Evolutionary conservation across 2,797 vertebrate species (phyloP), one percentile per base, ranked within the genome.

Genomic region (Vultur gryphus): DNA sequence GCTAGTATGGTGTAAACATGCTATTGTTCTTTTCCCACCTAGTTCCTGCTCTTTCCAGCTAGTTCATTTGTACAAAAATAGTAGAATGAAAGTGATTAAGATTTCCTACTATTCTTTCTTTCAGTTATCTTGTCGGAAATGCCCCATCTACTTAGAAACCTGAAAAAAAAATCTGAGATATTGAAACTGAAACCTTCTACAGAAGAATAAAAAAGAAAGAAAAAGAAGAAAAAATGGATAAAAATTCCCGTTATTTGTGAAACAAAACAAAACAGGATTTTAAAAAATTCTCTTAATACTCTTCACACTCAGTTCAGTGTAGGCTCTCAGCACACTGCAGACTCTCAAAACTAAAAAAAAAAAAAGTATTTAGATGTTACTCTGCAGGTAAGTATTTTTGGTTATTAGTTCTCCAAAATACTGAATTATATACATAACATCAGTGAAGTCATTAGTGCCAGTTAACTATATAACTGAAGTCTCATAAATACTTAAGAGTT

Each of bases 41-140:
- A 75, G 70, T 90, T 93, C 93, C 95, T 92, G 85, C 29, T 75
- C 49, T 39, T 23, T 81, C 18, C 46, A 72, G 76, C 9, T 41
- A 81, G 23, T 66, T 87, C 11, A 87, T 52, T 67, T 70, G 15
- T 69, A 85, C 13, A 55, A 78, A 85, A 72, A 51, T 28, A 84
- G 86, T 39, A 70, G 37, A 87, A 95, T 78, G 75, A 87, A 78
- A 88, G 31, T 81, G 6, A 67, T 82, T 78, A 85, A 78, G 23
- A 58, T 91, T 94, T 95, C 93, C 92, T 92, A 61, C 78, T 78
- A 92, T 94, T 94, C 90, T 92, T 95, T 89, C 48, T 85, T 92
- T 78, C 37, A 49, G n/a, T 69, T 65, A 65, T 39, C n/a, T 51
- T 75, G 21, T 35, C 93, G 76, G 76, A 92, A 94, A 93, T 83